Base-by-base conservation (phyloP, 2,888 invertebrate species). In the Luffia ferchaultella region DNA sequence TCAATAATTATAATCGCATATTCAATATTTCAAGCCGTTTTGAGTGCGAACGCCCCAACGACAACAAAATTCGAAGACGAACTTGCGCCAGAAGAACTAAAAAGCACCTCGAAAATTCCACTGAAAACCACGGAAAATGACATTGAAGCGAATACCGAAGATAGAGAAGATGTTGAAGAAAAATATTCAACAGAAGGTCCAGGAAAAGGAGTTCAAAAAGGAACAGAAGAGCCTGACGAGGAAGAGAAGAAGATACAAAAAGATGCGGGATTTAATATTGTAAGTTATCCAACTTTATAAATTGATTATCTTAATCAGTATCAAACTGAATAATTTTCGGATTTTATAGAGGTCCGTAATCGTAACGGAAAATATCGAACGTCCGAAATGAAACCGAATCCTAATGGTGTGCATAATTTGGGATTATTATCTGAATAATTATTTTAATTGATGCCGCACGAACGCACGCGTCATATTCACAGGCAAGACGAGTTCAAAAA, bases 1-100 rank as follows among this genome's bases (percentile, higher is more conserved):
- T 89, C 89, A 3, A 78, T 90, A 47, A 86, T 90, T 64, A 88
- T 90, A 71, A 79, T 90, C 50, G 85, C 90, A 20, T 90, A 90
- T 70, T 88, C 89, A 18, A 86, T 89, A 56, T 86, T 88, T 58
- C 85, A 87, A 62, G 84, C 88, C 0, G 76, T 76, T 49, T 65
- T 75, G 60, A 70, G 73, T 53, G 62, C 70, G 1, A 64, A 40
- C 30, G 12, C 30, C 3, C 3, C 30, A 7, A 30, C 30, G 3
- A 30, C 30, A 12, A 12, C 12, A 3, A 30, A 30, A 7, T 12
- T 12, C 12, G 12, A 30, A 30, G 30, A 30, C 30, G 30, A 30
- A 30, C 12, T 12, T 30, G 12, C 30, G 12, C 3, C 3, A 12
- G 12, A 30, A 30, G 30, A 12, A 30, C 3, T 12, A 30, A 12